phyloP scores from a whole-genome alignment of 2,113 vertebrate genomes.

The Eurystomus gularis region DNA sequence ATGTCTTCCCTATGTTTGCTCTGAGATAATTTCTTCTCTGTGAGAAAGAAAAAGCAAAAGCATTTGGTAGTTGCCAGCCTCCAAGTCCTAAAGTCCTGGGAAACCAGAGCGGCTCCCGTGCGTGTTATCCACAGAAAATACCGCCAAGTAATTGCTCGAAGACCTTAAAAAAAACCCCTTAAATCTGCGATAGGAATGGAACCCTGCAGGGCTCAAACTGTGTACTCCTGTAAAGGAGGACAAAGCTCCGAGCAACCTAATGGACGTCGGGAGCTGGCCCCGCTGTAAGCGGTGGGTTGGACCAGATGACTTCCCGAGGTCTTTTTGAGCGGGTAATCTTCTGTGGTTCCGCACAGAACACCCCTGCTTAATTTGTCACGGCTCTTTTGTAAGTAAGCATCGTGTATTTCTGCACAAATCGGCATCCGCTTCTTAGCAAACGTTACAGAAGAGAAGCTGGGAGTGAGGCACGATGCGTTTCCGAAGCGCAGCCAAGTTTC shows the following conservation, averaged over 20 bases:
- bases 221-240: neutral
- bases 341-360: rapidly evolving
- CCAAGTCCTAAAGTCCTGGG: neutral
- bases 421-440: too few species aligned
- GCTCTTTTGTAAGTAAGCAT: neutral
- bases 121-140: neutral
- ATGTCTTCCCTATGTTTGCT: neutral
- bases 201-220: neutral
- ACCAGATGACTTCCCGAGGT: neutral
- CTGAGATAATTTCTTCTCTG: neutral
- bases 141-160: neutral
- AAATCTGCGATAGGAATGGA: neutral
- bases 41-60: conserved; percentile 16
- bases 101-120: neutral
- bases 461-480: neutral
- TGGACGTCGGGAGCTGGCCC: neutral
- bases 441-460: neutral
- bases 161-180: neutral
- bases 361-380: neutral
- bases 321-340: neutral
- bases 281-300: neutral
- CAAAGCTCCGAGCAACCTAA: neutral
- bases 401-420: neutral
- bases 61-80: neutral
- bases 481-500: neutral